phyloP scores from a whole-genome alignment of 2,888 invertebrate genomes.

The Drosophila longiperda region DNA sequence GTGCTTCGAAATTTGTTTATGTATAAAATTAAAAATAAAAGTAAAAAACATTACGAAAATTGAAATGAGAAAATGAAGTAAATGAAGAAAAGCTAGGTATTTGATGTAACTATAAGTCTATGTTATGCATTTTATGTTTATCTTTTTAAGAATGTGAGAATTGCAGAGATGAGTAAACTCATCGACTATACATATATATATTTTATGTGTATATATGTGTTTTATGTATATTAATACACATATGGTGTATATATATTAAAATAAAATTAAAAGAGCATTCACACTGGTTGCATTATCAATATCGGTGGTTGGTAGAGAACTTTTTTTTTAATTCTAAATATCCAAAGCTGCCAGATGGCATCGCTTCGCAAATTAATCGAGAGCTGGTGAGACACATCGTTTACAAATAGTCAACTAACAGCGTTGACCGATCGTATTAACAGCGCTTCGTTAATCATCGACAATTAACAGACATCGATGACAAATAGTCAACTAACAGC shows the following conservation, averaged over 20 bases:
- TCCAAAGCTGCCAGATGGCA: constrained; percentile 15
- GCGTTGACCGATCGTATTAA: neutral
- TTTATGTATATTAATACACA: constrained; percentile 16
- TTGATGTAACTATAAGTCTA: constrained; percentile 73
- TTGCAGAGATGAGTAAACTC: constrained; percentile 50
- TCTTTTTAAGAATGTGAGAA: constrained; percentile 40
- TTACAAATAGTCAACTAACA: neutral
- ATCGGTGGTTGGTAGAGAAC: neutral
- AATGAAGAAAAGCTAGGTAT: constrained; percentile 46
- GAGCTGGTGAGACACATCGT: neutral
- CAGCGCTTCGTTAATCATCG: neutral
- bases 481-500: neutral
- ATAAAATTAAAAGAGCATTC: constrained; percentile 46
- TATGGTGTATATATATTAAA: constrained; percentile 23
- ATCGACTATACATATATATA: constrained; percentile 38
- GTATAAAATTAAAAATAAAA: constrained; percentile 35
- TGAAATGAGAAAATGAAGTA: constrained; percentile 6
- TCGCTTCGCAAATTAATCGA: neutral
- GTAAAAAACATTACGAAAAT: constrained; percentile 8
- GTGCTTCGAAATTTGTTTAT: constrained; percentile 60
- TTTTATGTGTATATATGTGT: constrained; percentile 25
- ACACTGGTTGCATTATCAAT: neutral
- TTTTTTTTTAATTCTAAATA: neutral
- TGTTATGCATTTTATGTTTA: constrained; percentile 74
- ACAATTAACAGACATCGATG: neutral